Evolutionary conservation across 2,113 vertebrate genomes (phyloP), one percentile per base, ranked within the genome.

Genomic region (Cricetomys ansorgei): DNA sequence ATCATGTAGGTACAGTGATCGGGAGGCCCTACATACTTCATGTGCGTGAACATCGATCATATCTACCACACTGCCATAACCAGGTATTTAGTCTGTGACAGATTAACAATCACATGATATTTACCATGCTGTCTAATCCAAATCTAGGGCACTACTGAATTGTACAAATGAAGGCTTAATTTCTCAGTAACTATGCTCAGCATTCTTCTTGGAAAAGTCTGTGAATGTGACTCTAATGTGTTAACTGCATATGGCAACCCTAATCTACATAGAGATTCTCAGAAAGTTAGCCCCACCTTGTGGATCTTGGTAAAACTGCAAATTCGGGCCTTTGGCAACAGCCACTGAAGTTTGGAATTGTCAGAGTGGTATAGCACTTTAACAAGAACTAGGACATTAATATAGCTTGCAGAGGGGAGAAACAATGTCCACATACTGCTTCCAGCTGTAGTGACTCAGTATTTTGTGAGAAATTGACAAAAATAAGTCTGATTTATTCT

Each of bases 211-310:
- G 31, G 16, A 59, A 53, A 91, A 4, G 59, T 31, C 55, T 7
- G 25, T 55, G 9, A 76, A 43, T 75, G 29, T 50, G 37, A 83
- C 45, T 45, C 0, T 57, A 85, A 29, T 97, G 91, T 69, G 31
- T 89, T 87, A 93, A 89, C 19, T 79, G 5, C 50, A 8, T 75
- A 81, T 7, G 31, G 88, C 29, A 87, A 48, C 27, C 21, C 6
- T 81, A 27, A 34, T 29, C 16, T 81, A 29, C 57, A 12, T 31
- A 85, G n/a, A 67, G 64, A 94, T 50, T 84, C 31, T 45, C 25
- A 93, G 94, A 94, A 96, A 94, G 86, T 70, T 91, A 96, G 97
- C 94, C 7, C 97, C 97, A 97, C 53, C 97, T 94, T 89, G 90
- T 97, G 97, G 97, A 77, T 89, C 57, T 87, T 2, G 4, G 31